phyloP scores from a whole-genome alignment of 2,888 invertebrate genomes.

The Drosophila demipolita region DNA sequence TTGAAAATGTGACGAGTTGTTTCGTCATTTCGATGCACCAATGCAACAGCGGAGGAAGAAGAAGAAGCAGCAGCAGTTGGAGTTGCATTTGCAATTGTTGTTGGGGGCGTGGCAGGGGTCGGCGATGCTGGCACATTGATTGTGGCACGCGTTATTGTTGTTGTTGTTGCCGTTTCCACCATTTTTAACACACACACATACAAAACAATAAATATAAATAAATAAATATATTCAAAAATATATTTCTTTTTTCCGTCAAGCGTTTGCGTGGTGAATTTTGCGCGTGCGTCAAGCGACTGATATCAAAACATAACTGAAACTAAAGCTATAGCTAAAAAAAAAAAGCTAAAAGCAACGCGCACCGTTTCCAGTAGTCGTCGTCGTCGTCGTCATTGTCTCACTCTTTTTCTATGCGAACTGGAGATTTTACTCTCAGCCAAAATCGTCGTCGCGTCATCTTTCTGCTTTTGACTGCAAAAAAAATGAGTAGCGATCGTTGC shows the following conservation, averaged over 20 bases:
- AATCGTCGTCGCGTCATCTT: conserved; percentile 56
- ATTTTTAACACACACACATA: conserved; percentile 51
- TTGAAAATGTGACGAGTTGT: conserved; percentile 79
- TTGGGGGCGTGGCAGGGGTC: conserved; percentile 46
- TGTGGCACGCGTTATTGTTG: conserved; percentile 75
- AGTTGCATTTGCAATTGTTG: conserved; percentile 43
- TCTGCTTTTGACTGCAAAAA: conserved; percentile 54
- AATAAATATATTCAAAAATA: not conserved
- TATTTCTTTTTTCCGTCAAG: conserved; percentile 5
- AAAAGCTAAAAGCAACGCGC: conserved; percentile 30
- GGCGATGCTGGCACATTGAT: conserved; percentile 40
- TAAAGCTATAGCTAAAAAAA: not conserved
- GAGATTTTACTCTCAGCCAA: conserved; percentile 64
- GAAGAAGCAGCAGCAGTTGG: conserved; percentile 29
- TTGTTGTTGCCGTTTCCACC: conserved; percentile 79
- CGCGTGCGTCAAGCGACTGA: conserved; percentile 52
- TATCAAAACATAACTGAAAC: conserved; percentile 47
- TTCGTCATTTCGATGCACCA: conserved; percentile 75
- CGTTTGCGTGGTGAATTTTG: conserved; percentile 23
- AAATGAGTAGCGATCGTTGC: conserved; percentile 41
- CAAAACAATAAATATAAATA: conserved; percentile 9
- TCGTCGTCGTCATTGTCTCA: conserved; percentile 1
- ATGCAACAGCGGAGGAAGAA: not conserved
- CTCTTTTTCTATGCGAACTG: conserved; percentile 48
- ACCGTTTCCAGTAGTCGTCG: conserved; percentile 32